These are phyloP conservation scores for Phodopus roborovskii DNA, from an alignment of 2,113 vertebrate genomes.

Conservation along the genomic window DNA sequence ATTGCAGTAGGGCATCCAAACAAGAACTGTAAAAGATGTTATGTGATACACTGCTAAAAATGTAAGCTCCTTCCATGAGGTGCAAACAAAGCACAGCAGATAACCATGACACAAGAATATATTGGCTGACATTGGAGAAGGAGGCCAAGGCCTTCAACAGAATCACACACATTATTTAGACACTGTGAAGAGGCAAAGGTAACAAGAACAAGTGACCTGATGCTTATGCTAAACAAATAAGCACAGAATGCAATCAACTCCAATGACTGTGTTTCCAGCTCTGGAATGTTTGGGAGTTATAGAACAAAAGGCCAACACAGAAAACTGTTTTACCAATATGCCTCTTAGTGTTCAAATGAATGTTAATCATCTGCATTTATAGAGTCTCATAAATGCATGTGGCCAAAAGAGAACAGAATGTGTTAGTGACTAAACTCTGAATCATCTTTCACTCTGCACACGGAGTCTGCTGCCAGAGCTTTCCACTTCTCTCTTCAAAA, in stretches of 20 bases:
- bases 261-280: neutral
- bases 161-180: conserved; percentile 19
- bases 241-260: neutral
- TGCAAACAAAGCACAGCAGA: neutral
- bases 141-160: neutral
- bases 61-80: neutral
- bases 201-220: neutral
- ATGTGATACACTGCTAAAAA: neutral
- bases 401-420: conserved; percentile 62
- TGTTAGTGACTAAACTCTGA: conserved; percentile 71
- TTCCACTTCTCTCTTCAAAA: conserved; percentile 53
- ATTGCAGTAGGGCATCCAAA: neutral
- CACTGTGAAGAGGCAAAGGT: neutral
- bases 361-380: conserved; percentile 46
- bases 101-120: neutral
- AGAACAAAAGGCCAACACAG: conserved; percentile 57
- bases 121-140: neutral
- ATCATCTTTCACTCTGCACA: conserved; percentile 54
- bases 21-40: neutral
- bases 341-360: conserved; percentile 52
- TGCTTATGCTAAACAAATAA: neutral
- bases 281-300: neutral
- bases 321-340: neutral
- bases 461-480: conserved; percentile 37
- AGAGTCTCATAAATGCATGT: conserved; percentile 26